These are phyloP conservation scores for Aramus guarauna DNA, from an alignment of 2,113 vertebrate species.

Conservation along the genomic window DNA sequence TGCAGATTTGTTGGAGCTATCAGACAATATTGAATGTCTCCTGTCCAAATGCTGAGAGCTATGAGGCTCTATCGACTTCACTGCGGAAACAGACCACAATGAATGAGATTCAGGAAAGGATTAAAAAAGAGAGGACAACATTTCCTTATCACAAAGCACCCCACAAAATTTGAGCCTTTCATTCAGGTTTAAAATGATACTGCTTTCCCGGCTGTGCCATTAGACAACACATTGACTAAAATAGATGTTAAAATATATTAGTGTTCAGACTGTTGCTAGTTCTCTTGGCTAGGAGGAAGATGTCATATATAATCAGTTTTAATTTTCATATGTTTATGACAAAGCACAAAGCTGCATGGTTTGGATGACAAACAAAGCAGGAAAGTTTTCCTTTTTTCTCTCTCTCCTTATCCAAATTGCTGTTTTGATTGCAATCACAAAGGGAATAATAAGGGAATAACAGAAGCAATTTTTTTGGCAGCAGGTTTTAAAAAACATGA, in stretches of 20 bases:
- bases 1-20: slow-evolving; percentile 36
- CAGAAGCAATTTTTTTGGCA: not conserved
- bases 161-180: not conserved
- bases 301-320: not conserved
- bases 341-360: not conserved
- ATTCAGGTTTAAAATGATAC: not conserved
- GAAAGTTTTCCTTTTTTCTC: not conserved
- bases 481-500: not conserved
- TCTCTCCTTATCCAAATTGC: not conserved
- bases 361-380: not conserved
- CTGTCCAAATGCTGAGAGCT: slow-evolving; percentile 21
- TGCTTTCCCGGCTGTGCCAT: not conserved
- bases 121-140: not conserved
- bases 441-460: not conserved
- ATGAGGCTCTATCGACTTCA: slow-evolving; percentile 32
- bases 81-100: not conserved
- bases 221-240: not conserved
- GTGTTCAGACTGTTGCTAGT: not conserved
- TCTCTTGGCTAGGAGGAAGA: not conserved
- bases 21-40: slow-evolving; percentile 50
- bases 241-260: not conserved
- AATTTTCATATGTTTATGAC: not conserved
- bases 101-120: slow-evolving; percentile 5
- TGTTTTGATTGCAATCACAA: not conserved
- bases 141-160: not conserved